A percentile compares a stretch with the other conserved stretches of the same genome.
These are phyloP conservation scores for Lysandra bellargus DNA, from an alignment of 2,888 invertebrate species.

Conservation along the genomic window DNA sequence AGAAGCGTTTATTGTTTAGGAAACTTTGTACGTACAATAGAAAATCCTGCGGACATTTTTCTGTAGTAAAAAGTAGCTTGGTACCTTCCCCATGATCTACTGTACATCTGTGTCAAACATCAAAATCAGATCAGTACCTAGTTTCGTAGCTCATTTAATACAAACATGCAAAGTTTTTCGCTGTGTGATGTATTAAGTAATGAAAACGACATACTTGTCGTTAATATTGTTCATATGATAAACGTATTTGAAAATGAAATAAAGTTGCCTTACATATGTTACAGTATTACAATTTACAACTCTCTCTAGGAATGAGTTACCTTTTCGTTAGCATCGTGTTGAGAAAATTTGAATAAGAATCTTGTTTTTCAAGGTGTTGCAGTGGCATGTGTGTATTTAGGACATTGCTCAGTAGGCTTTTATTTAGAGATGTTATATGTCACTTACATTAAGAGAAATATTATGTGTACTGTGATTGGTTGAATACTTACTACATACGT, in stretches of 20 bases:
- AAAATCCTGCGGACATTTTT: neutral
- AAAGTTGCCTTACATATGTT: neutral
- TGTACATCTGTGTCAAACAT: neutral
- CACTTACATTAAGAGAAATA: no score
- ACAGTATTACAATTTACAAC: neutral
- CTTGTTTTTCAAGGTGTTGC: neutral
- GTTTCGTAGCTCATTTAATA: neutral
- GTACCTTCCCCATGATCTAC: neutral
- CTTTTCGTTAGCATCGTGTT: neutral
- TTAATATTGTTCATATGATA: neutral
- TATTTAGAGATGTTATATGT: no score
- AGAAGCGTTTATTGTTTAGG: neutral
- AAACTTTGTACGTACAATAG: neutral
- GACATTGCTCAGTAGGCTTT: neutral
- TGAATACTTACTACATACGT: no score
- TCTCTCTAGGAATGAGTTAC: neutral
- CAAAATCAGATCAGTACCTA: neutral
- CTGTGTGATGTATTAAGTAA: neutral
- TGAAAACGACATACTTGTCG: no score
- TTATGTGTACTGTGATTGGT: no score
- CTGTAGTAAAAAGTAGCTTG: neutral
- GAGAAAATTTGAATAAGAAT: conserved; percentile 15
- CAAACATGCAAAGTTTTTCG: neutral
- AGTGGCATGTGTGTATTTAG: neutral
- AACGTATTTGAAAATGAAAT: neutral